Evolutionary conservation across 2,888 invertebrate genomes (phyloP), one percentile per base, ranked within the genome.

Genomic region (Drosophila monieri): DNA sequence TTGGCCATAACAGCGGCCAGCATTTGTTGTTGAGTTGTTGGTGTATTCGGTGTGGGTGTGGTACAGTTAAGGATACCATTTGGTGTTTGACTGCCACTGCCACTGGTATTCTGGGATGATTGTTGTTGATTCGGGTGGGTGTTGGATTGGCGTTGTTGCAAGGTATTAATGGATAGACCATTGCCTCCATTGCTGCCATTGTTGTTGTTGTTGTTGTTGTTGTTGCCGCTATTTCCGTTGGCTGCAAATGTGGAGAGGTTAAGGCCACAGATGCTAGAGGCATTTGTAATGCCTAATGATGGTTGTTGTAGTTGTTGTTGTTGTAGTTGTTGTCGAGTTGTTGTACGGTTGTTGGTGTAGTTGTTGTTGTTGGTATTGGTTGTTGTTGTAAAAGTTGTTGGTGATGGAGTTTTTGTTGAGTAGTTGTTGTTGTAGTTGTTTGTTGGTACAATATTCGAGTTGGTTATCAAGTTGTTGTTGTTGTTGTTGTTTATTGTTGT

Each of bases 211-310:
- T 23, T 23, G 21, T 23, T 23, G 21, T 23, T 23, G 21, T 44
- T 43, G 47, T 62, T 52, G 53, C 73, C 80, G 70, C 79, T 77
- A 77, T 74, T 85, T 65, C 88, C 87, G 71, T 85, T 89, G 73
- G 87, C 80, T 65, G 90, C 87, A 76, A 90, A 90, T 72, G 90
- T 90, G 56, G 91, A 90, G 56, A 91, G 78, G 77, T 90, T 91
- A 79, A 91, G 84, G 75, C 90, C 89, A 85, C 90, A 87, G 75
- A 89, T 90, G 79, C 88, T 81, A 66, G 90, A 88, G 78, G 90
- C 86, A 78, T 88, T 88, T 73, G 90, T 84, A 60, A 90, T 88
- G 78, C 90, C 88, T 86, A 88, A 81, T 79, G 89, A 44, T 60
- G 48, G 62, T 61, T 52, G 71, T 32, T 52, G 58, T 71, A 75